phyloP scores from a whole-genome alignment of 2,113 vertebrate genomes.

The Microcebus ravelobensis region DNA sequence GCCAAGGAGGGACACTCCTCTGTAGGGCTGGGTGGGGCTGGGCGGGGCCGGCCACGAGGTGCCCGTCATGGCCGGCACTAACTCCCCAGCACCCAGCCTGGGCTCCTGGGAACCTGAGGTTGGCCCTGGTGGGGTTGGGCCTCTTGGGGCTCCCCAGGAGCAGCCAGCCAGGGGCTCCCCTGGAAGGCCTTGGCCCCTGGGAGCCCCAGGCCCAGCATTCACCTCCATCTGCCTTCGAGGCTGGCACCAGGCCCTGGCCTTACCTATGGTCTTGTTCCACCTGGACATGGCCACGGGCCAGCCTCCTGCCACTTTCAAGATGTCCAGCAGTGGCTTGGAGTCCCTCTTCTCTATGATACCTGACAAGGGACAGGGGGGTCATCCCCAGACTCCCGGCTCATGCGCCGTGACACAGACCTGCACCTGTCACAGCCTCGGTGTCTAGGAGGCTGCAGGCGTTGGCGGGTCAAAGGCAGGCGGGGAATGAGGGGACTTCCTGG shows the following conservation, averaged over 20 bases:
- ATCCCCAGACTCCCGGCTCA: fast-evolving
- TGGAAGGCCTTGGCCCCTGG: not conserved
- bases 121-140: not conserved
- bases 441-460: not conserved
- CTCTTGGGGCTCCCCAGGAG: not conserved
- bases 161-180: not conserved
- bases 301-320: slow-evolving; percentile 89
- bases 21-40: not conserved
- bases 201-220: no score
- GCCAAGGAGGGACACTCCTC: not conserved
- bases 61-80: fast-evolving
- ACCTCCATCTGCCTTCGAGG: fast-evolving
- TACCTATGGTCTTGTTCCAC: slow-evolving; percentile 89
- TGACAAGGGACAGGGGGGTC: slow-evolving; percentile 61
- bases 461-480: fast-evolving
- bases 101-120: not conserved
- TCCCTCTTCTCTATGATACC: slow-evolving; percentile 94
- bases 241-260: not conserved
- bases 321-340: slow-evolving; percentile 91
- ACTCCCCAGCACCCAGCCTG: fast-evolving
- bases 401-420: fast-evolving
- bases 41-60: not conserved
- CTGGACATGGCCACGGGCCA: slow-evolving; percentile 94
- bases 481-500: not conserved
- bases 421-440: not conserved